Evolutionary conservation across 2,797 vertebrate species (phyloP), one percentile per base, ranked within the genome.

Genomic region (Holocentrus rufus): DNA sequence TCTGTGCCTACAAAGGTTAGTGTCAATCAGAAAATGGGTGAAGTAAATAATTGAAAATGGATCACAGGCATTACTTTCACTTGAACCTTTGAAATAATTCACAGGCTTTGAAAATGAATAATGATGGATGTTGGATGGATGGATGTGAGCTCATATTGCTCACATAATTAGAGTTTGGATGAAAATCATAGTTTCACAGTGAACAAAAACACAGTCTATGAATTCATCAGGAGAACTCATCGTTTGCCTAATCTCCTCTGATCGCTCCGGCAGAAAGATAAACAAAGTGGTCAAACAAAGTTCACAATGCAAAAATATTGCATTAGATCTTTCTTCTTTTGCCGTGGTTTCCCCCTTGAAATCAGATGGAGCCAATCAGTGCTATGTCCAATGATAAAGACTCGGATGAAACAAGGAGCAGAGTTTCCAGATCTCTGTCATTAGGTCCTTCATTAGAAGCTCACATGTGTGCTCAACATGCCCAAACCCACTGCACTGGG

Each of bases 391-490:
- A 11, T 47, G 73, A 67, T 71, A 69, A 69, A 58, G 60, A 44
- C 70, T 27, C 56, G 7, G 55, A 39, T 20, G 66, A 67, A 69
- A 70, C 2, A 39, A 64, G 67, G 56, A 69, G 69, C 68, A 60
- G 67, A 10, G 36, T 31, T 70, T 36, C 72, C 61, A 81, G 61
- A 83, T 53, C n/a, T 73, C 25, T 68, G 74, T 72, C 72, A 56
- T 83, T 72, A 36, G 55, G 47, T 57, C 75, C 57, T 34, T 77
- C 82, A 83, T 79, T 67, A 63, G 66, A 85, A 25, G 50, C 59
- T 82, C 68, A 86, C 82, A 88, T 83, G 79, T 86, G 85, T 15
- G 57, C 81, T 83, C 84, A 89, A 82, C 81, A 87, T 82, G 84
- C 78, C 71, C 67, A n/a, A 31, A 72, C 17, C 25, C 53, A 27